Evolutionary conservation across 2,888 invertebrate genomes (phyloP).

Genomic region (Sphaerophoria rueppellii): DNA sequence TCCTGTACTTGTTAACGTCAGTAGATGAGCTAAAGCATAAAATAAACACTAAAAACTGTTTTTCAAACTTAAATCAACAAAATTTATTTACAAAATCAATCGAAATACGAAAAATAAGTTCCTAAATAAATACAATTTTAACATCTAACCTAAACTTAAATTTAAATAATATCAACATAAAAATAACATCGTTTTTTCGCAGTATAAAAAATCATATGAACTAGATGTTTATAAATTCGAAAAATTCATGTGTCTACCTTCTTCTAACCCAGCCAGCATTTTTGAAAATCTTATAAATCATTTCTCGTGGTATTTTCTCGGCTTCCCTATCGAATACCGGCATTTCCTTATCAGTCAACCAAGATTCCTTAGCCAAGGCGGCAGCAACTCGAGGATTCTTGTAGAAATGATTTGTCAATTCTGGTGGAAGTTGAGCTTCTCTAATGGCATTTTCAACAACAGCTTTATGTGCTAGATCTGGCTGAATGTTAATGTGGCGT

Average conservation of each 20-base stretch:
- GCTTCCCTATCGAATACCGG: conserved; percentile 90
- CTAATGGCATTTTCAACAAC: conserved; percentile 88
- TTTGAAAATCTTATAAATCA: conserved; percentile 89
- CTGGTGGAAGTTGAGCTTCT: conserved; percentile 88
- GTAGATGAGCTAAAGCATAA: not conserved
- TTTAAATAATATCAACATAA: conserved; percentile 21
- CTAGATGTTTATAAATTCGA: not conserved
- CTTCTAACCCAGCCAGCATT: conserved; percentile 85
- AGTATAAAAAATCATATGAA: not conserved
- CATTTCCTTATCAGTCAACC: conserved; percentile 90
- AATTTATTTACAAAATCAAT: conserved; percentile 70
- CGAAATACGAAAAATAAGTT: conserved; percentile 45
- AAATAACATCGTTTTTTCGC: not conserved
- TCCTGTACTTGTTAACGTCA: too few species aligned
- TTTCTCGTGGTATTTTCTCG: conserved; percentile 90
- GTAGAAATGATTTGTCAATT: conserved; percentile 87
- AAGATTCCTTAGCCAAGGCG: conserved; percentile 89
- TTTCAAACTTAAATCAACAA: conserved; percentile 57
- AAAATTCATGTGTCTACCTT: conserved; percentile 73
- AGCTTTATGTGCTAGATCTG: conserved; percentile 86
- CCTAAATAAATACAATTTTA: conserved; percentile 58
- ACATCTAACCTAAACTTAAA: conserved; percentile 41
- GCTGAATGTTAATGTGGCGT: conserved; percentile 68
- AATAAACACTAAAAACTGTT: not conserved
- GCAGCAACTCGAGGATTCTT: conserved; percentile 89